Base-by-base conservation (phyloP, 1,140 invertebrate species). In the Heliothis virescens region DNA sequence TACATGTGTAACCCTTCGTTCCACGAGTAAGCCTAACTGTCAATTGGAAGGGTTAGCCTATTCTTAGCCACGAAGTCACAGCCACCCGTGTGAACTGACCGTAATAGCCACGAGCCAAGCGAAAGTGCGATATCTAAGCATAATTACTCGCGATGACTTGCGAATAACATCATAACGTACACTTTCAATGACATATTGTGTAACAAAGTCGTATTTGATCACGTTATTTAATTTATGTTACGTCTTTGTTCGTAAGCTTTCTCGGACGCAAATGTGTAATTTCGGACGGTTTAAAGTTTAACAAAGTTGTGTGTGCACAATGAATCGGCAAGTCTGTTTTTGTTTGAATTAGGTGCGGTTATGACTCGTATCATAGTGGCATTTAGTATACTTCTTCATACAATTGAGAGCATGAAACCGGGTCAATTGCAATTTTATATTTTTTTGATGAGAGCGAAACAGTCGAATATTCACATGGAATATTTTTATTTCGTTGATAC, bases 21-120 rank as follows among this genome's bases (percentile, higher is more conserved):
- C 53, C 18, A 71, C 18, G 52, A 29, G 13, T 53, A 52, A 52
- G 15, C 21, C 21, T 52, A 10, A 48, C 67, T 47, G 26, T 29
- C 34, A 41, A 65, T 26, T 21, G 18, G 15, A 52, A 69, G 48
- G 48, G 65, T 71, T 29, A 53, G 16, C 4, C 67, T 71, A 71
- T 53, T 53, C 67, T 52, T 71, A 71, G 48, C 67, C 18, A 5
- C 11, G 57, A 60, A 63, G 62, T 65, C 16, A n/a, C 29, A 52
- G 18, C 67, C 67, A 71, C 9, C 63, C n/a, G 18, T 48, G 63
- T 48, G 63, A 67, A 67, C 63, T 67, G 63, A 67, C 63, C 63
- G 63, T n/a, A 48, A 48, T 67, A 48, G 11, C 63, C 13, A 63
- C 13, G 62, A 10, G n/a, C n/a, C 13, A 67, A 4, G 41, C 63